Percentiles rank a stretch among this genome's conserved stretches.
Evolutionary conservation across 2,888 invertebrate genomes (phyloP).

Genomic region (Meteorus colon): DNA sequence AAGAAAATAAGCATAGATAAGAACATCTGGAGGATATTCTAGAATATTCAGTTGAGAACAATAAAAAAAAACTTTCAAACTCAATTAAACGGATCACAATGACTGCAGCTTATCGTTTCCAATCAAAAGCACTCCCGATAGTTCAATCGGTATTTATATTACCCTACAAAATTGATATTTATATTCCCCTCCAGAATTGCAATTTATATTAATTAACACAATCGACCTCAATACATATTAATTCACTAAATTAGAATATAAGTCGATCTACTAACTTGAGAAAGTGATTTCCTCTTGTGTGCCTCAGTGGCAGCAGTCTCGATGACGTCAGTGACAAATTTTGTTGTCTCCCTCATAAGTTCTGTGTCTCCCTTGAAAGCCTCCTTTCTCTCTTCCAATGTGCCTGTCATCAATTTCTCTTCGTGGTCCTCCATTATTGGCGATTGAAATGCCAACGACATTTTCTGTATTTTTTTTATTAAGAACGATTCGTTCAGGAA

Average conservation of each 20-base stretch:
- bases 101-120: too few relatives aligned
- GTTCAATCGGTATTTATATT: too few relatives aligned
- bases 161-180: too few relatives aligned
- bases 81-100: too few relatives aligned
- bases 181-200: too few relatives aligned
- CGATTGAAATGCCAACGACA: slow-evolving; percentile 62
- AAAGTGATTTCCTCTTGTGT: slow-evolving; percentile 64
- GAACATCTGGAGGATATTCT: too few relatives aligned
- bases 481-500: not conserved
- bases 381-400: slow-evolving; percentile 68
- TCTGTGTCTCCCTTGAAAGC: slow-evolving; percentile 72
- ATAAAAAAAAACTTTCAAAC: too few relatives aligned
- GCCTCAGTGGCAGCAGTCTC: slow-evolving; percentile 73
- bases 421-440: slow-evolving; percentile 65
- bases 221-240: not conserved
- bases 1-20: not conserved
- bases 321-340: slow-evolving; percentile 74
- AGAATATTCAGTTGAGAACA: too few relatives aligned
- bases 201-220: not conserved
- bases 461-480: slow-evolving; percentile 55
- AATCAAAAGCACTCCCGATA: too few relatives aligned
- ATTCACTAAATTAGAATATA: not conserved
- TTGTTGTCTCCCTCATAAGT: slow-evolving; percentile 73
- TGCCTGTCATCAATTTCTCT: slow-evolving; percentile 59
- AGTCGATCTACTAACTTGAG: slow-evolving; percentile 57